These are phyloP conservation scores for Microtus oregoni DNA, from an alignment of 2,113 vertebrate species.

Conservation along the genomic window DNA sequence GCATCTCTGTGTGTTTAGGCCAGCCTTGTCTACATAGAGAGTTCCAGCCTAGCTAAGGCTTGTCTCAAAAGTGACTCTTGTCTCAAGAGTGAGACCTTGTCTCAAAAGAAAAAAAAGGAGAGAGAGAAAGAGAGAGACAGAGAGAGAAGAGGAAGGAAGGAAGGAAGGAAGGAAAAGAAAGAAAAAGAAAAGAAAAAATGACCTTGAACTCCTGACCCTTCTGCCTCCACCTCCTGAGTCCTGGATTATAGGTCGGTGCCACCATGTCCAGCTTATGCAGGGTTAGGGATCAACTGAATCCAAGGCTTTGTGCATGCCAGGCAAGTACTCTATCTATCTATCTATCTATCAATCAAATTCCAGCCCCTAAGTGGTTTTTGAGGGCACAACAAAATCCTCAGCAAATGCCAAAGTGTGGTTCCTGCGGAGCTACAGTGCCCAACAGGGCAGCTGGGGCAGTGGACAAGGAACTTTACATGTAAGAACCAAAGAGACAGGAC, in stretches of 20 bases:
- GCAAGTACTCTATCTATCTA: background rate
- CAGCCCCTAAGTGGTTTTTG: background rate
- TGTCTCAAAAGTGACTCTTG: no score
- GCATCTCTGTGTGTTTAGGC: background rate
- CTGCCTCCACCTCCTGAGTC: background rate
- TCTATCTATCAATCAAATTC: background rate
- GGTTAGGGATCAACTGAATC: background rate
- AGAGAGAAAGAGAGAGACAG: background rate
- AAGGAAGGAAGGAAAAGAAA: background rate
- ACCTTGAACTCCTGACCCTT: background rate
- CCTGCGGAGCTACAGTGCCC: background rate
- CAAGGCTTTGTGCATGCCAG: background rate
- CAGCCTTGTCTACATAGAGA: background rate
- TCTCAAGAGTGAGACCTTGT: background rate
- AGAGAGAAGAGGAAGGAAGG: background rate
- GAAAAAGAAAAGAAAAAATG: background rate
- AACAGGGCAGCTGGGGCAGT: background rate
- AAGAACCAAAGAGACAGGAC: background rate
- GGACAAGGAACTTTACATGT: accelerated
- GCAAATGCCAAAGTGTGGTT: background rate
- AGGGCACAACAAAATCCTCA: background rate
- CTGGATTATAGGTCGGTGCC: no score
- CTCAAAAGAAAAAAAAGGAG: background rate
- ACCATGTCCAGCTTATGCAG: background rate
- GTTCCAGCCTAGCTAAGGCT: background rate